Conservation (phyloP, 2,888 invertebrate genomes). For the Resseliella maxima region DNA sequence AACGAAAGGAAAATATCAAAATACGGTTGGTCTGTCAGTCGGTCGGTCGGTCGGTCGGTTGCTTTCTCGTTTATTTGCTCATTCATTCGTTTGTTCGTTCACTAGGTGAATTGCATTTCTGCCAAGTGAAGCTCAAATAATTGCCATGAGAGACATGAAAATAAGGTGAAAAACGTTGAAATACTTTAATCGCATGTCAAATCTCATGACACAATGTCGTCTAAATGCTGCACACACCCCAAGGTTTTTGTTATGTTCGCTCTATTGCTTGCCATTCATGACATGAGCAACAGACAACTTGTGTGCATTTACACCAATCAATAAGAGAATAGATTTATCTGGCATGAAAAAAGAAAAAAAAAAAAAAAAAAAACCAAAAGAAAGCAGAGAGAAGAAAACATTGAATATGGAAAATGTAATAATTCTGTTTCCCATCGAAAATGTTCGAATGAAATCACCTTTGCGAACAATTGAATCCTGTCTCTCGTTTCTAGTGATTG, state of each 20-base stretch:
- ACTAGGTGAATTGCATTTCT: too few relatives aligned
- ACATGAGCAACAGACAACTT: neutral
- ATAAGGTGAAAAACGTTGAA: neutral
- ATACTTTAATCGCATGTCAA: slow-evolving; percentile 17
- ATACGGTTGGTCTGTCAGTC: too few relatives aligned
- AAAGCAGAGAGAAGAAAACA: neutral
- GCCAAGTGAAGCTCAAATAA: neutral
- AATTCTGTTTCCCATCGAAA: too few relatives aligned
- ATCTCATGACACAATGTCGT: slow-evolving; percentile 15
- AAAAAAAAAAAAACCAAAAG: neutral
- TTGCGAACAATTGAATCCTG: neutral
- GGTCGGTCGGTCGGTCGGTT: neutral
- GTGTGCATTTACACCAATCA: neutral
- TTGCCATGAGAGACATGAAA: neutral
- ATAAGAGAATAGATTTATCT: neutral
- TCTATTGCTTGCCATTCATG: neutral
- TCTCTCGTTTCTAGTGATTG: neutral
- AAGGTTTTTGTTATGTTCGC: neutral
- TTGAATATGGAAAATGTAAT: too few relatives aligned
- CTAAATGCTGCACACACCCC: neutral
- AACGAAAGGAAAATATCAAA: neutral
- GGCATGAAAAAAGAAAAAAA: neutral
- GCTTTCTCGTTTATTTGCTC: neutral
- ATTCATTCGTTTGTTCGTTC: too few relatives aligned
- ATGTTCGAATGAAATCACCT: neutral